Conservation (phyloP, 37 sponge, comb jelly and placozoan species). For the Theonella swinhoei region DNA sequence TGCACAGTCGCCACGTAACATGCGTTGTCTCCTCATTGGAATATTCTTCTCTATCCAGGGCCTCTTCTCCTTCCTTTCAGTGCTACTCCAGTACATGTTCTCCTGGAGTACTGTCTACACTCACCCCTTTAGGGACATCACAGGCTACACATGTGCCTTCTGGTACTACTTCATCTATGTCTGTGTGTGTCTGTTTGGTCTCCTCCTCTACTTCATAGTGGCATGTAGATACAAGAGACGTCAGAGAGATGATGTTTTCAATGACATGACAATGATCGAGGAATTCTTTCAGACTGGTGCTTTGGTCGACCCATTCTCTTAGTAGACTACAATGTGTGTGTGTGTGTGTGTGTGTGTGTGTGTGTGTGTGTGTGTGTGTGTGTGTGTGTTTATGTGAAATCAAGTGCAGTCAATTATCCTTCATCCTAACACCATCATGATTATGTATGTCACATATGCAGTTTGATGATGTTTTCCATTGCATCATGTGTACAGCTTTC, state of each 20-base stretch:
- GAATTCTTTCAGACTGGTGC: constrained; percentile 22
- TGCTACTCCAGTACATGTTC: constrained; percentile 34
- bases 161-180: constrained; percentile 28
- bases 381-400: not conserved
- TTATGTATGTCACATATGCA: no score
- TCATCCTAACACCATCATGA: no score
- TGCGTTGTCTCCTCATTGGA: constrained; percentile 60
- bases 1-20: constrained; percentile 59
- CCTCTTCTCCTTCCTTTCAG: constrained; percentile 36
- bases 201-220: constrained; percentile 18
- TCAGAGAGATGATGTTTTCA: constrained; percentile 42
- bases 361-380: not conserved
- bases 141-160: constrained; percentile 16
- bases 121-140: constrained; percentile 3
- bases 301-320: not conserved
- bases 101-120: not conserved
- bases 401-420: no score
- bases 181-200: not conserved
- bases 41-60: constrained; percentile 57
- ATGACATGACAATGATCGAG: constrained; percentile 48
- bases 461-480: no score
- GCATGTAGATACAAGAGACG: constrained; percentile 51
- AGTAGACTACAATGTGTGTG: not conserved
- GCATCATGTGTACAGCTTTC: no score
- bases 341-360: not conserved